Conservation (phyloP, 2,888 invertebrate species). For the Pseudanteris insignis region DNA sequence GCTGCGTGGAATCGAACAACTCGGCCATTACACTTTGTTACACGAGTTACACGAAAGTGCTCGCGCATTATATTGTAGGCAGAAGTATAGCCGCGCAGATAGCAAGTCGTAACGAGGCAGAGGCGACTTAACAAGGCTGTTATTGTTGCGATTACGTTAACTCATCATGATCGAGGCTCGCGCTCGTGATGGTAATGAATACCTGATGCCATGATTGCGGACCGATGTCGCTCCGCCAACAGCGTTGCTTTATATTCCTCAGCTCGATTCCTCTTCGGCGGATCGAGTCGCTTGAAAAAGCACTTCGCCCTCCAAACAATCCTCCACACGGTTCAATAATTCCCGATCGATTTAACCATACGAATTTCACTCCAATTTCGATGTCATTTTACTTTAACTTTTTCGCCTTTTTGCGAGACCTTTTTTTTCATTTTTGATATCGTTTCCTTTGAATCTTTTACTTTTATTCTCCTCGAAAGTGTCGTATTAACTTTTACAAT, state of each 20-base stretch:
- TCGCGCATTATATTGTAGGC: conserved; percentile 40
- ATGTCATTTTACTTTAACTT: too few relatives aligned
- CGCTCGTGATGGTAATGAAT: conserved; percentile 52
- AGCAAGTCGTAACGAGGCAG: conserved; percentile 50
- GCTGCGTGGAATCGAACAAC: conserved; percentile 38
- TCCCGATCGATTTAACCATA: conserved; percentile 7
- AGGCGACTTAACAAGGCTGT: conserved; percentile 56
- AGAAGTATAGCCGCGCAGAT: conserved; percentile 39
- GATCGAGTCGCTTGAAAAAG: conserved; percentile 22
- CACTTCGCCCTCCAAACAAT: conserved; percentile 11
- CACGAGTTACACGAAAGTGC: conserved; percentile 47
- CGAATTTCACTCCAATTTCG: too few relatives aligned
- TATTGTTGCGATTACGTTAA: conserved; percentile 58
- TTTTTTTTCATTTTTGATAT: too few relatives aligned
- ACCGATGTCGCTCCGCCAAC: conserved; percentile 47
- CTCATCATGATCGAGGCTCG: conserved; percentile 50
- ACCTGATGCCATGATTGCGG: conserved; percentile 49
- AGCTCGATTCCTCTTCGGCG: conserved; percentile 26
- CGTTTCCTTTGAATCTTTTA: too few relatives aligned
- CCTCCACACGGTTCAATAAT: conserved; percentile 5
- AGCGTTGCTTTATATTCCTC: conserved; percentile 38
- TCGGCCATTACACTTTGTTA: conserved; percentile 51
- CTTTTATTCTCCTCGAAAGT: too few relatives aligned
- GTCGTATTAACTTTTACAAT: too few relatives aligned
- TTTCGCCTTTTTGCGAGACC: background rate